Percentiles rank a stretch among this genome's conserved stretches.
Evolutionary conservation across 2,888 invertebrate genomes (phyloP).

Genomic region (Harpalus rubripes): DNA sequence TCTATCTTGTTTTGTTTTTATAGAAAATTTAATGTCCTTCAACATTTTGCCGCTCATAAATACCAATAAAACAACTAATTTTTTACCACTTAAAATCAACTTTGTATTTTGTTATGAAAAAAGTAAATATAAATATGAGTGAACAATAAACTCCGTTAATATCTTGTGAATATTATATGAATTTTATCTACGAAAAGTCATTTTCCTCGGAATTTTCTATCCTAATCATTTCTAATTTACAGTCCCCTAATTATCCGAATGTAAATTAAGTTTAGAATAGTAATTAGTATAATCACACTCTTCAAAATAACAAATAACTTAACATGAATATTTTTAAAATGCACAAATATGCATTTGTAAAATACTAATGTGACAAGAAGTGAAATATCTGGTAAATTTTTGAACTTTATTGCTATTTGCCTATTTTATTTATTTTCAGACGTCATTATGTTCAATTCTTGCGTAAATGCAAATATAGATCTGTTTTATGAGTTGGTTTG

Average conservation of each 20-base stretch:
- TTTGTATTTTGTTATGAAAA: too few relatives aligned
- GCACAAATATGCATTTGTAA: background rate
- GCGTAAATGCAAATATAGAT: constrained; percentile 45
- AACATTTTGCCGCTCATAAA: too few relatives aligned
- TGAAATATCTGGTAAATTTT: constrained; percentile 1
- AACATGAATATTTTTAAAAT: background rate
- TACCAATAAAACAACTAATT: too few relatives aligned
- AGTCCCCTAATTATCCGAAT: constrained; percentile 10
- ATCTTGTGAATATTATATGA: background rate
- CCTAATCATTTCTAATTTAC: background rate
- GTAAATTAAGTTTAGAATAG: constrained; percentile 7
- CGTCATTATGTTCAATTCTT: constrained; percentile 34
- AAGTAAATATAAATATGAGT: background rate
- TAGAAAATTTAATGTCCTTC: too few relatives aligned
- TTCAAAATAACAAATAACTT: constrained; percentile 2
- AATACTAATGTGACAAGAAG: background rate
- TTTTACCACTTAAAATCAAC: too few relatives aligned
- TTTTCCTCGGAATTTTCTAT: constrained; percentile 14
- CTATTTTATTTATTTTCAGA: constrained; percentile 31
- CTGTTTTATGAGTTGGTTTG: constrained; percentile 31
- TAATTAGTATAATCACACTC: constrained; percentile 5
- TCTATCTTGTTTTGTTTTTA: too few relatives aligned
- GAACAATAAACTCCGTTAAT: background rate
- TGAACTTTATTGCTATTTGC: background rate
- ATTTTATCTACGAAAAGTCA: background rate